Base-by-base conservation (phyloP, 2,113 vertebrate species). In the Dolichallabes microphthalmus region DNA sequence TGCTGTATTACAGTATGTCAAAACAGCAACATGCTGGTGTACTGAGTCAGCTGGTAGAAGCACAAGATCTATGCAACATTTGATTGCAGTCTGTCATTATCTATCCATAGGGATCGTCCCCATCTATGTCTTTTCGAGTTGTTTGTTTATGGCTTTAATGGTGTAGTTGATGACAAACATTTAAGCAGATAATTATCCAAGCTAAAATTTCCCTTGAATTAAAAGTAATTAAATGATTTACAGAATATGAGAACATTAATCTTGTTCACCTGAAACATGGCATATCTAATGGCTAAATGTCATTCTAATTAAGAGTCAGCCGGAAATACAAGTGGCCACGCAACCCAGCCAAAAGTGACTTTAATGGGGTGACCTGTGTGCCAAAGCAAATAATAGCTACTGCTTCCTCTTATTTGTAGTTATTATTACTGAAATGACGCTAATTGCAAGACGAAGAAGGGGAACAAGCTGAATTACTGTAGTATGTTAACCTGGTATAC, bases 281-380 rank as follows among this genome's bases (percentile, higher is more conserved):
- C 60, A 80, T 64, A 19, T 80, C 57, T 80, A 80, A 80, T 50
- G 60, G 64, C 32, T 80, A 80, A 80, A 80, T 64, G 77, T 80
- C 77, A 80, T 60, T 61, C 57, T 80, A 57, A 80, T 80, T 80
- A 80, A 80, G 11, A 61, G n/a, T 80, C 57, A 13, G 55, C 77
- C 30, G 35, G 60, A 63, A 80, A 19, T 22, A 64, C 60, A 50
- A 64, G 78, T n/a, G 60, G 39, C 58, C 39, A 45, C 14, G 7
- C 58, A 39, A 63, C 32, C 55, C 5, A 80, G 58, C 32, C 57
- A 39, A 61, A 39, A 80, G 77, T 80, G 32, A 80, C 58, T 80
- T 61, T 80, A 80, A 80, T 60, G 32, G 57, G 5, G 50, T 64
- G 32, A 80, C 78, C 78, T 80, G 58, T 64, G 22, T 50, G 60